Evolutionary conservation across 2,797 vertebrate species (phyloP), one percentile per base, ranked within the genome.

Genomic region (Sebastes itinus): DNA sequence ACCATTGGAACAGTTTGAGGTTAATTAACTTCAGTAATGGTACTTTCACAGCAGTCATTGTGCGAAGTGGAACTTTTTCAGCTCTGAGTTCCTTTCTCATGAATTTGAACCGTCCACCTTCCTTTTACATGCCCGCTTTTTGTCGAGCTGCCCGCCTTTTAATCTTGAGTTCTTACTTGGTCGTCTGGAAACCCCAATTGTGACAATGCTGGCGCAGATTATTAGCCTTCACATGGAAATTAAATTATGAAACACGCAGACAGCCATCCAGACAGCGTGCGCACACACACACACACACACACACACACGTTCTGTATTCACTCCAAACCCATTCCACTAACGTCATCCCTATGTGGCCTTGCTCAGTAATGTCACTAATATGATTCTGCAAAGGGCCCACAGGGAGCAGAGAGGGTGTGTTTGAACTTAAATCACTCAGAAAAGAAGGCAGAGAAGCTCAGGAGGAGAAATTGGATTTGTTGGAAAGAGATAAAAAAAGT

Each of bases 1-100:
- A 77, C 35, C 22, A 46, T 4, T 69, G 59, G 59, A 82, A 75
- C 72, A 67, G 68, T 78, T 85, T 56, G 49, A 81, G 16, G 80
- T 85, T 86, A 92, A 89, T 89, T 84, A 59, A 89, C 42, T 75
- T 81, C 58, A 58, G 30, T 68, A 78, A 81, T 72, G 16, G 73
- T 61, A 60, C 67, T 89, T 86, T 66, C 68, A 82, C 72, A 55
- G 66, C 71, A 55, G 38, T 71, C 72, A 65, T 52, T 72, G n/a
- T 78, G 73, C 3, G n/a, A 62, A 82, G 59, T 59, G 38, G 72
- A 89, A 83, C 74, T 69, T 81, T 78, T 79, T 35, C 59, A 64
- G 20, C n/a, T 4, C 28, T 4, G 64, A 78, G 64, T 75, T 80
- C 18, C 18, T 74, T 81, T 80, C 59, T 80, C 33, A 38, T 55